Conservation (phyloP, 2,113 vertebrate species). For the Nothobranchius kuhntae region DNA sequence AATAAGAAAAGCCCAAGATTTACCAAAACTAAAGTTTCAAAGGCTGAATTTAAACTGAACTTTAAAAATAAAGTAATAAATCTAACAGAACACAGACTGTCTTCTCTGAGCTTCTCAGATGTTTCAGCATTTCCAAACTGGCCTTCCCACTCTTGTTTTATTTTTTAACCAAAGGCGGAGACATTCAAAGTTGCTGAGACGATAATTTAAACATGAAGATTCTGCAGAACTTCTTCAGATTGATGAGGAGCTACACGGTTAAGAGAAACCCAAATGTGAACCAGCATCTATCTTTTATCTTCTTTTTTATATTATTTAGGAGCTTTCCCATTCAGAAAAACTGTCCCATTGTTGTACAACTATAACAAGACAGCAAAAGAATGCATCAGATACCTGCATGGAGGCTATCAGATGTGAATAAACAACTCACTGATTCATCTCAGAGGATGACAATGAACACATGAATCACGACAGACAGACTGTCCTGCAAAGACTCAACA, state of each 20-base stretch:
- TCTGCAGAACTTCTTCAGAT: background rate
- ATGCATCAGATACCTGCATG: slow-evolving; percentile 3
- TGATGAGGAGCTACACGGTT: background rate
- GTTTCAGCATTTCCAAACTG: slow-evolving; percentile 2
- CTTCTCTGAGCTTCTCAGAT: slow-evolving; percentile 8
- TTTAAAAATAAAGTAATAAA: slow-evolving; percentile 1
- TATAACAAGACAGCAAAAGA: background rate
- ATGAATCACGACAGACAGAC: too few relatives aligned
- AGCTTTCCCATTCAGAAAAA: background rate
- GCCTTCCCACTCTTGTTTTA: slow-evolving; percentile 7
- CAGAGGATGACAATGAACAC: background rate
- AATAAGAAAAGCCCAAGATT: background rate
- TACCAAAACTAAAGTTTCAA: background rate
- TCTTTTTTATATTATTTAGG: background rate
- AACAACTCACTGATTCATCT: slow-evolving; percentile 11
- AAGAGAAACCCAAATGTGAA: background rate
- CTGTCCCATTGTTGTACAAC: background rate
- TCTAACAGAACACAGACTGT: background rate
- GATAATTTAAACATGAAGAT: background rate
- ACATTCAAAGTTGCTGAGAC: background rate
- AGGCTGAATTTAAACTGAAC: slow-evolving; percentile 5
- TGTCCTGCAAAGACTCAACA: background rate
- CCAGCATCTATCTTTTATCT: background rate
- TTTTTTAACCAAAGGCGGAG: background rate
- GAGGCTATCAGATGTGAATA: slow-evolving; percentile 16